Evolutionary conservation across 2,113 vertebrate species (phyloP).

Genomic region (Cranoglanis bouderius): DNA sequence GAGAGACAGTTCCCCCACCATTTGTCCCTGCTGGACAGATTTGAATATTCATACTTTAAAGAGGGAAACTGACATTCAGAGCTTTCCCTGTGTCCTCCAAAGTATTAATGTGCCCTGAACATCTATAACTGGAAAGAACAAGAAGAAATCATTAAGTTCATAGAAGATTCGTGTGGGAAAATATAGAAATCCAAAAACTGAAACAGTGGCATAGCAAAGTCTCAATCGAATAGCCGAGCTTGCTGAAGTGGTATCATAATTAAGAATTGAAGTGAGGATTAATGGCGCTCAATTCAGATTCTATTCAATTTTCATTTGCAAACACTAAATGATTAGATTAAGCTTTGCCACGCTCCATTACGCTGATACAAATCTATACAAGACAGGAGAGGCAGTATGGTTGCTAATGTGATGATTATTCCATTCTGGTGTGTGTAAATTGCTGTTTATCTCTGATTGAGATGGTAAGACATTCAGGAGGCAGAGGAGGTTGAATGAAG

Average conservation of each 20-base stretch:
- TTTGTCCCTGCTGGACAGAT: slow-evolving; percentile 49
- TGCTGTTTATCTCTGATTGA: slow-evolving; percentile 12
- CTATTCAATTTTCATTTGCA: slow-evolving; percentile 32
- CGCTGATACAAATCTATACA: slow-evolving; percentile 18
- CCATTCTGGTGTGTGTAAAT: slow-evolving; percentile 26
- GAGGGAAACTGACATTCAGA: slow-evolving; percentile 41
- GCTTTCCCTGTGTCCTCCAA: slow-evolving; percentile 20
- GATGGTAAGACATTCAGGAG: slow-evolving; percentile 7
- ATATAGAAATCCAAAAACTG: not conserved
- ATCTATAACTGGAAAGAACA: slow-evolving; percentile 6
- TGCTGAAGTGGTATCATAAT: slow-evolving; percentile 42
- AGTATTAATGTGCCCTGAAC: slow-evolving; percentile 24
- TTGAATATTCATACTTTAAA: slow-evolving; percentile 63
- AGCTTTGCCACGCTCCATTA: slow-evolving; percentile 37
- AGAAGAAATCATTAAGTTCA: not conserved
- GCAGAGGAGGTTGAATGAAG: not conserved
- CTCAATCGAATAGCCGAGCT: not conserved
- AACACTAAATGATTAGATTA: slow-evolving; percentile 28
- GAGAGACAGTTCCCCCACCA: slow-evolving; percentile 45
- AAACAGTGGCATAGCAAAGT: not conserved
- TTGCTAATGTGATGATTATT: slow-evolving; percentile 30
- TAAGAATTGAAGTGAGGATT: slow-evolving; percentile 26
- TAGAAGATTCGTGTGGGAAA: not conserved
- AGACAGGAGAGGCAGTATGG: slow-evolving; percentile 18
- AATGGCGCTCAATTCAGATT: slow-evolving; percentile 10